These are phyloP conservation scores for Bambusicola thoracicus DNA, from an alignment of 2,113 vertebrate genomes.

Conservation along the genomic window DNA sequence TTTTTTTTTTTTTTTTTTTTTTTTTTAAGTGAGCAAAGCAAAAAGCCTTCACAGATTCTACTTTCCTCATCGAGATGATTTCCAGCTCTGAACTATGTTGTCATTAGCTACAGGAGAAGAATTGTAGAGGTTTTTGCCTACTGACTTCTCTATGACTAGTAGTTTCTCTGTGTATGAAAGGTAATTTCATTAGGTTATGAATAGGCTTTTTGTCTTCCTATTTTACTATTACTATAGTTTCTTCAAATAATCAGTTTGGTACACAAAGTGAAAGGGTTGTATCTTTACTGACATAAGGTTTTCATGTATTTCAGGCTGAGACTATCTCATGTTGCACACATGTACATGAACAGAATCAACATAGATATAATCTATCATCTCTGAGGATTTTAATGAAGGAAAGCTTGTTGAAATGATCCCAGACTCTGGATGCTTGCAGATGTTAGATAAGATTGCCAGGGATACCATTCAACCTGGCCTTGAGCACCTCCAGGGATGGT, in stretches of 20 bases:
- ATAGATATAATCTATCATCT: not conserved
- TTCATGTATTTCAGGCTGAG: not conserved
- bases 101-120: too few species aligned
- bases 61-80: too few species aligned
- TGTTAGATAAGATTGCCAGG: not conserved
- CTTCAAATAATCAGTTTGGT: not conserved
- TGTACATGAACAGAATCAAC: not conserved
- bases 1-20: too few species aligned
- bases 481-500: not conserved
- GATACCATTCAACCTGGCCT: not conserved
- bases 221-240: not conserved
- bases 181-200: not conserved
- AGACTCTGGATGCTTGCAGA: not conserved
- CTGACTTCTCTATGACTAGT: too few species aligned
- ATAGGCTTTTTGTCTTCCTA: not conserved
- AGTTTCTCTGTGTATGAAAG: too few species aligned
- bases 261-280: fast-evolving
- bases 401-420: not conserved
- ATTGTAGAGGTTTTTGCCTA: too few species aligned
- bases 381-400: not conserved
- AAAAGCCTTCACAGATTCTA: too few species aligned
- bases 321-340: not conserved
- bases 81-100: too few species aligned
- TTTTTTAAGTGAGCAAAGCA: too few species aligned
- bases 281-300: not conserved